These are phyloP conservation scores for Diachrysia chrysitis DNA, from an alignment of 2,888 invertebrate genomes.

Conservation along the genomic window DNA sequence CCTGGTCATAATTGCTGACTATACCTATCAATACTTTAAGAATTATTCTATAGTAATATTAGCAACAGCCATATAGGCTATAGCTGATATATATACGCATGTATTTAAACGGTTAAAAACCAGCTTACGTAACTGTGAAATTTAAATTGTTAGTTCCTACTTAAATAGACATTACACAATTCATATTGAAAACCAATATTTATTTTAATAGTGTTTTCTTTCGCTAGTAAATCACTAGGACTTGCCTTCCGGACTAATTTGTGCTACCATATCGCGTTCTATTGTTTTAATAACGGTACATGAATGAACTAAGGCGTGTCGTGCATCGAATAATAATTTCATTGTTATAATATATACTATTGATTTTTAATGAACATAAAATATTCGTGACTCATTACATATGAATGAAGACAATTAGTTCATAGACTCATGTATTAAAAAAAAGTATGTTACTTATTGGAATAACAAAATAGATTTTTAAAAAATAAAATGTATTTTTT, in stretches of 20 bases:
- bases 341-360: slow-evolving; percentile 28
- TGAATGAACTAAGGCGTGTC: slow-evolving; percentile 8
- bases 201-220: not conserved
- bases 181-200: not conserved
- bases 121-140: no score
- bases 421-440: not conserved
- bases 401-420: not conserved
- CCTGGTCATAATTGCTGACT: no score
- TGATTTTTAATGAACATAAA: slow-evolving; percentile 26
- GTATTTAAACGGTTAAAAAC: no score
- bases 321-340: slow-evolving; percentile 15
- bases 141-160: not conserved
- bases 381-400: slow-evolving; percentile 28
- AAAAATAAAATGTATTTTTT: no score
- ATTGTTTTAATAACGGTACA: slow-evolving; percentile 7
- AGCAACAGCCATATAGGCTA: no score
- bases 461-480: no score
- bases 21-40: no score
- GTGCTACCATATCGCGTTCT: not conserved
- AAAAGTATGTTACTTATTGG: no score
- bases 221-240: not conserved
- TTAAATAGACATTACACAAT: not conserved
- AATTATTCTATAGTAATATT: no score
- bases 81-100: no score
- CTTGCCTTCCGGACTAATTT: slow-evolving; percentile 4